Evolutionary conservation across 2,888 invertebrate species (phyloP).

Genomic region (Morinoia aosen): DNA sequence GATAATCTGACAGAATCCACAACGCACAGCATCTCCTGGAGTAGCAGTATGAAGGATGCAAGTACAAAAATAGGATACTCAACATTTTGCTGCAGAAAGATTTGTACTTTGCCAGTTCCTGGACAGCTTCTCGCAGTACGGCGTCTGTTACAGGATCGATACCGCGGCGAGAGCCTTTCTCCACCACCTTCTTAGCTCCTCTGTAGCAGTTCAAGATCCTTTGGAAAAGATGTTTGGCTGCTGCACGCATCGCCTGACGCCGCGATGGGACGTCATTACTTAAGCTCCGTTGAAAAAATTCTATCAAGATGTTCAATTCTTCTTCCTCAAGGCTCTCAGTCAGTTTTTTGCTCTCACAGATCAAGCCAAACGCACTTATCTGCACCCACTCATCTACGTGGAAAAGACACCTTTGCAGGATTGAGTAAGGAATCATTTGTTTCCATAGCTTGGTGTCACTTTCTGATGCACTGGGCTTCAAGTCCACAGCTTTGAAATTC

Average conservation of each 20-base stretch:
- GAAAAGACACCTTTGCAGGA: conserved; percentile 57
- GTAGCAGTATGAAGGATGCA: conserved; percentile 32
- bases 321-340: conserved; percentile 62
- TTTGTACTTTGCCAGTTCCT: conserved; percentile 12
- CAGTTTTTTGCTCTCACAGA: conserved; percentile 65
- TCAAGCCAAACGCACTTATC: conserved; percentile 61
- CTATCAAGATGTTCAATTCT: conserved; percentile 61
- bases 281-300: conserved; percentile 58
- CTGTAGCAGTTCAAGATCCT: conserved; percentile 59
- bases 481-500: conserved; percentile 52
- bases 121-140: background rate
- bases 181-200: conserved; percentile 4
- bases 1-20: conserved; percentile 20
- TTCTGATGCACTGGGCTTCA: conserved; percentile 11
- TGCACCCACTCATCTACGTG: conserved; percentile 63
- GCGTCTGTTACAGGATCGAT: conserved; percentile 35
- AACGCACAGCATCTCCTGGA: conserved; percentile 6
- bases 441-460: conserved; percentile 57
- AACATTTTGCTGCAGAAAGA: background rate
- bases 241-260: conserved; percentile 61
- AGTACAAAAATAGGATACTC: background rate
- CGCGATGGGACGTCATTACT: conserved; percentile 62
- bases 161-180: background rate
- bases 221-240: conserved; percentile 61
- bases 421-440: conserved; percentile 56